Base-by-base conservation (phyloP, 2,113 vertebrate genomes). In the Aplodontia rufa region DNA sequence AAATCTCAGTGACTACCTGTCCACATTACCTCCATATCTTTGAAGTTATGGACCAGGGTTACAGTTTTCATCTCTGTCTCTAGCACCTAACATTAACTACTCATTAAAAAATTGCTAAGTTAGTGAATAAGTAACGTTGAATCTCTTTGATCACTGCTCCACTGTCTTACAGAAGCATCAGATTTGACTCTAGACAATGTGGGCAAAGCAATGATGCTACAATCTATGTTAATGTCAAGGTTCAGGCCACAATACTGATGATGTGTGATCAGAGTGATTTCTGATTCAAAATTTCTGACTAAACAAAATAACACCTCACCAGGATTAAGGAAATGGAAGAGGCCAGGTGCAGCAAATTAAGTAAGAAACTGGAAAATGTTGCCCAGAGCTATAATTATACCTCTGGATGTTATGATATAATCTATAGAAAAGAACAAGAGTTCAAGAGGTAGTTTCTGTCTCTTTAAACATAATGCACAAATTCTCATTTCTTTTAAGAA, bases 401-500 rank as follows among this genome's bases (percentile, higher is more conserved):
- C 11, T 42, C 75, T 30, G 45, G 35, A 74, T 2, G 1, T 37
- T 30, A 60, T 4, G 71, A 75, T 62, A 35, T 20, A 83, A n/a
- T 28, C 47, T 14, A 47, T 5, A 74, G 11, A n/a, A 74, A 96
- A 37, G 64, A 83, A 55, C 11, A 45, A 10, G 30, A 88, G 28
- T 60, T 69, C 62, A 83, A 64, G 49, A 35, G 22, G 26, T 42
- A 35, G 60, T 32, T 14, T 74, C 55, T 35, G 9, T 17, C 16
- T 81, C 37, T 76, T 80, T 55, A n/a, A 90, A 82, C 28, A 24
- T 24, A 51, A 96, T 17, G 86, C 7, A 69, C 55, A n/a, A 84
- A 64, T 76, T 91, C 47, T 93, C 35, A 51, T 47, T 66, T 87
- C 64, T 88, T 84, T 87, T 75, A 83, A 78, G 55, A 58, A 69